Evolutionary conservation across 2,888 invertebrate genomes (phyloP), one percentile per base, ranked within the genome.

Genomic region (Noctua janthe): DNA sequence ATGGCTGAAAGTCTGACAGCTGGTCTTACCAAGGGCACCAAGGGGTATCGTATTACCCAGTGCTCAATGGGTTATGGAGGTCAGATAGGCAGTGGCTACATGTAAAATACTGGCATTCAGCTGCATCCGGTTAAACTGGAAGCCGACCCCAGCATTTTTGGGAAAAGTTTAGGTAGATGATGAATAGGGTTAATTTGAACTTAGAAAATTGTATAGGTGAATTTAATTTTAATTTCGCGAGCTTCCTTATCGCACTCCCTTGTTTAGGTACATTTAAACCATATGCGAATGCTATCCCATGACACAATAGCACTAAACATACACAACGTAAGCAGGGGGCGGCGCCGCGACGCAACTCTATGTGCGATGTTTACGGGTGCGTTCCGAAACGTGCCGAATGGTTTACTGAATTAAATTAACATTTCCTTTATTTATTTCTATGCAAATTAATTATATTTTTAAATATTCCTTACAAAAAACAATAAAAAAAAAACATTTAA

Each of bases 301-400:
- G 62, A 71, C 62, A 84, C 72, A 75, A 87, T 66, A 66, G 69
- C 67, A 74, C 64, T 87, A 84, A 87, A 84, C 59, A 66, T 66
- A 84, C 15, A 72, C 39, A 3, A 29, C 59, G 35, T 87, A 73
- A 84, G 56, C 72, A 75, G 66, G 43, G 74, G 80, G 87, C 54
- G 80, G 80, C 35, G 72, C 49, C 69, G 70, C 62, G 15, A 15
- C 62, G 43, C 39, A 76, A 74, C 74, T 62, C 59, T 29, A 70
- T 72, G 62, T 71, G 49, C 67, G 23, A n/a, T 35, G 69, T 78
- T 88, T 77, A 77, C 82, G 74, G 69, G 78, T 59, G 49, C 74
- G 82, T 90, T 89, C 92, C 89, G 85, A 85, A 92, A 87, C 88
- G 83, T 71, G 62, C 39, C 72, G 62, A 64, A 13, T 8, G 13